Conservation (phyloP, 2,113 vertebrate species). For the Pan paniscus region DNA sequence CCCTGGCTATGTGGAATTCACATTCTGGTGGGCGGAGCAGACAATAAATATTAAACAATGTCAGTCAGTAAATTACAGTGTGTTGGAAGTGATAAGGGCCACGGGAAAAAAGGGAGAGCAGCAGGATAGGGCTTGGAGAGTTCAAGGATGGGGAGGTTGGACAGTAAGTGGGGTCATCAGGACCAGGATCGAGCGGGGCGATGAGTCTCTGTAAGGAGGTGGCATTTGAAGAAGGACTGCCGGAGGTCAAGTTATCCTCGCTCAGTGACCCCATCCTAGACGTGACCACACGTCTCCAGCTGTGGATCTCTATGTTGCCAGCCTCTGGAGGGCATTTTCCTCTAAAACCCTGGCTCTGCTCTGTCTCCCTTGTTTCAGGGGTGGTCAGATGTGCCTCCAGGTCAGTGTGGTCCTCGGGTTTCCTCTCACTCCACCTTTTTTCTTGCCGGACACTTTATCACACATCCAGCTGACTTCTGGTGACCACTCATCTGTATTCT, state of each 20-base stretch:
- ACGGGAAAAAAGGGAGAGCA: not conserved
- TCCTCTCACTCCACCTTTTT: not conserved
- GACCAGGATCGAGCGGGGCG: not conserved
- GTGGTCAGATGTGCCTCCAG: not conserved
- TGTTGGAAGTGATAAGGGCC: not conserved
- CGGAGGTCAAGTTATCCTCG: not conserved
- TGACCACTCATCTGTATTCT: not conserved
- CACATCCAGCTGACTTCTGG: not conserved
- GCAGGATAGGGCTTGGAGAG: not conserved
- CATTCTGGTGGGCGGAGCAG: not conserved
- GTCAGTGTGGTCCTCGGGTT: not conserved
- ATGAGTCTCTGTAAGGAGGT: not conserved
- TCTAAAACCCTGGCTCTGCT: not conserved
- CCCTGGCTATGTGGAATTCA: not conserved
- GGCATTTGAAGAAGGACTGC: not conserved
- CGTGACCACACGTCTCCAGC: no score
- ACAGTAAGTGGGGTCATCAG: not conserved
- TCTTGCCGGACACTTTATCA: not conserved
- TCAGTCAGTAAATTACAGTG: not conserved
- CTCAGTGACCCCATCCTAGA: not conserved
- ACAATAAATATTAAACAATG: not conserved
- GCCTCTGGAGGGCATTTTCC: not conserved
- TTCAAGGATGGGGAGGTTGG: not conserved
- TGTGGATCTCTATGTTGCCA: rapidly evolving
- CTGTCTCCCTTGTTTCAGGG: rapidly evolving